Evolutionary conservation across 2,113 vertebrate species (phyloP).

Genomic region (Brienomyrus brachyistius): DNA sequence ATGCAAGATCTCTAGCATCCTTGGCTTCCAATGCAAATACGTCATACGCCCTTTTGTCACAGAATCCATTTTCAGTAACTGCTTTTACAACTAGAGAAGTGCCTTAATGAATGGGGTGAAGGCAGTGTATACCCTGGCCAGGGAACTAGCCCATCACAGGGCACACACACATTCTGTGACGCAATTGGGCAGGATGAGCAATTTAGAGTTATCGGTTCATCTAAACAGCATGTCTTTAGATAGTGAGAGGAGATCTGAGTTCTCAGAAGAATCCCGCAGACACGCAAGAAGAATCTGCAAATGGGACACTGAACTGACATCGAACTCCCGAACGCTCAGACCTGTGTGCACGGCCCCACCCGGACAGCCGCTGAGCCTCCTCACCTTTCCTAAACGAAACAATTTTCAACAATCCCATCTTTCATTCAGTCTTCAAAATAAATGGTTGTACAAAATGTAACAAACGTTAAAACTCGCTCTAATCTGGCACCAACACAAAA

Average conservation of each 20-base stretch:
- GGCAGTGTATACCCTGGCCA: not conserved
- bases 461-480: not conserved
- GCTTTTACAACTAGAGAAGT: not conserved
- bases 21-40: not conserved
- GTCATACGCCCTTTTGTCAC: not conserved
- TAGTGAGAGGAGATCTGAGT: not conserved
- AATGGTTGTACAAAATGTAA: not conserved
- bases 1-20: not conserved
- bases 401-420: not conserved
- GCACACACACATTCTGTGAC: not conserved
- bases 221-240: not conserved
- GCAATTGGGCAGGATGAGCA: not conserved
- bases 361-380: not conserved
- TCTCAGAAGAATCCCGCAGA: not conserved
- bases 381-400: not conserved
- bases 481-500: not conserved
- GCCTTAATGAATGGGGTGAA: not conserved
- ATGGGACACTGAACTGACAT: not conserved
- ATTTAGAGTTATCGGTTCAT: not conserved
- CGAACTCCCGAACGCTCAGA: not conserved
- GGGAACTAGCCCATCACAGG: not conserved
- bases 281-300: not conserved
- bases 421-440: not conserved
- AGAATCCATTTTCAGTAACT: not conserved
- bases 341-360: not conserved